These are phyloP conservation scores for Rhipidura dahli DNA, from an alignment of 2,113 vertebrate genomes.

Conservation along the genomic window DNA sequence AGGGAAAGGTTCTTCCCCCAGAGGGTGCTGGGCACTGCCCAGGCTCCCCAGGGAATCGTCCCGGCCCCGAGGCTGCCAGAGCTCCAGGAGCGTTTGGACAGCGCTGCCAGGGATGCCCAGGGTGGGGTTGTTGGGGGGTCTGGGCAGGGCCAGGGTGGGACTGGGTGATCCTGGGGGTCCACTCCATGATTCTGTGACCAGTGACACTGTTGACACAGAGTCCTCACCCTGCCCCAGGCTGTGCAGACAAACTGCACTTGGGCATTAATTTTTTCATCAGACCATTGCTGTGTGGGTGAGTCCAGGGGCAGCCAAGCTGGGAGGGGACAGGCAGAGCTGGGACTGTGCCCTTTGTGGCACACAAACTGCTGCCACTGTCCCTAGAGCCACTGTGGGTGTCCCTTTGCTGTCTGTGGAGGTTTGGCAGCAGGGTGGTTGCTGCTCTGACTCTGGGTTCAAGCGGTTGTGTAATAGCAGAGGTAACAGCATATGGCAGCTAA, in stretches of 20 bases:
- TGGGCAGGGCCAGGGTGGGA: fast-evolving
- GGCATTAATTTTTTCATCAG: neutral
- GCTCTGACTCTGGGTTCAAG: neutral
- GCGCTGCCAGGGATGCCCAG: neutral
- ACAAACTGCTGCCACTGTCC: neutral
- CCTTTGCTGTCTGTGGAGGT: neutral
- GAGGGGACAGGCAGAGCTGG: neutral
- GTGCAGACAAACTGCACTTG: neutral
- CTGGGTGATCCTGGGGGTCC: neutral
- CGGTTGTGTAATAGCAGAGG: neutral
- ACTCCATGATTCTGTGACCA: neutral
- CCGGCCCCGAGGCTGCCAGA: neutral
- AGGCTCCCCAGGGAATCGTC: neutral
- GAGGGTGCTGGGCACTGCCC: neutral
- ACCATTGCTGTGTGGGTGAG: neutral
- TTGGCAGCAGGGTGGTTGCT: neutral
- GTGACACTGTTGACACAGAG: neutral
- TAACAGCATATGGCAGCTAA: neutral
- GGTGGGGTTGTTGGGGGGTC: neutral
- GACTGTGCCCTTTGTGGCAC: neutral
- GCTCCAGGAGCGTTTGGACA: neutral
- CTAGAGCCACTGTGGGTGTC: fast-evolving
- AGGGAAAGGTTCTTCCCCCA: neutral
- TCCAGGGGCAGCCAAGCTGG: neutral
- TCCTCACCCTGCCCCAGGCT: neutral